phyloP scores from a whole-genome alignment of 2,888 invertebrate genomes.

The Watsonalla cultraria region DNA sequence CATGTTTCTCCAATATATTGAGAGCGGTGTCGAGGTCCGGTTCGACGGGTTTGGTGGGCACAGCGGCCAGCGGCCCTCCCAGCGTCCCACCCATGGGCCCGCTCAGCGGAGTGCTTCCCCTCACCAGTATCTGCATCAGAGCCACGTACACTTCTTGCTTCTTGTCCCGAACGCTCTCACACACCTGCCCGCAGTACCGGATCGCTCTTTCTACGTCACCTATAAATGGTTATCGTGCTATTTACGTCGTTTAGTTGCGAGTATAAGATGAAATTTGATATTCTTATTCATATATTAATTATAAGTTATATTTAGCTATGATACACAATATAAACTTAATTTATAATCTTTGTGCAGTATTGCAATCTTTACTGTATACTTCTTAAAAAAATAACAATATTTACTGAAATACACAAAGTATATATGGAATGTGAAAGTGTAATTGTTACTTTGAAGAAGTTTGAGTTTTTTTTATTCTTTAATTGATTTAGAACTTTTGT shows the following conservation, averaged over 20 bases:
- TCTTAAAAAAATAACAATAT: no score
- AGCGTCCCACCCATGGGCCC: slow-evolving; percentile 23
- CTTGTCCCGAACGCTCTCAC: slow-evolving; percentile 55
- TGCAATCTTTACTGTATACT: no score
- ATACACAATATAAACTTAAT: no score
- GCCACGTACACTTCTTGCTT: slow-evolving; percentile 79
- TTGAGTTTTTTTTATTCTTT: no score
- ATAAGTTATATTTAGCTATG: no score
- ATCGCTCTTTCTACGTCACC: slow-evolving; percentile 90
- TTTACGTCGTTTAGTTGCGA: neutral
- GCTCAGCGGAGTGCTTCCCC: slow-evolving; percentile 33
- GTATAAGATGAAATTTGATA: no score
- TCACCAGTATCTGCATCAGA: slow-evolving; percentile 76
- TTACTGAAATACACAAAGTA: no score
- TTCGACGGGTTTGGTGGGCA: slow-evolving; percentile 78
- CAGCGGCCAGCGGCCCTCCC: slow-evolving; percentile 65
- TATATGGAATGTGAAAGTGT: no score
- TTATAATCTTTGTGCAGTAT: no score
- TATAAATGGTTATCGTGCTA: slow-evolving; percentile 16
- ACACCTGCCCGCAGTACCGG: slow-evolving; percentile 88
- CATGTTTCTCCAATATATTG: slow-evolving; percentile 88
- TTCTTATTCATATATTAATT: no score
- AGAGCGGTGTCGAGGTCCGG: slow-evolving; percentile 90
- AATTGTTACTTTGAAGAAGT: no score
- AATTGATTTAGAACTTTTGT: no score